Percentiles rank a stretch among this genome's conserved stretches.
These are phyloP conservation scores for Taurulus bubalis DNA, from an alignment of 2,113 vertebrate genomes.

Conservation along the genomic window DNA sequence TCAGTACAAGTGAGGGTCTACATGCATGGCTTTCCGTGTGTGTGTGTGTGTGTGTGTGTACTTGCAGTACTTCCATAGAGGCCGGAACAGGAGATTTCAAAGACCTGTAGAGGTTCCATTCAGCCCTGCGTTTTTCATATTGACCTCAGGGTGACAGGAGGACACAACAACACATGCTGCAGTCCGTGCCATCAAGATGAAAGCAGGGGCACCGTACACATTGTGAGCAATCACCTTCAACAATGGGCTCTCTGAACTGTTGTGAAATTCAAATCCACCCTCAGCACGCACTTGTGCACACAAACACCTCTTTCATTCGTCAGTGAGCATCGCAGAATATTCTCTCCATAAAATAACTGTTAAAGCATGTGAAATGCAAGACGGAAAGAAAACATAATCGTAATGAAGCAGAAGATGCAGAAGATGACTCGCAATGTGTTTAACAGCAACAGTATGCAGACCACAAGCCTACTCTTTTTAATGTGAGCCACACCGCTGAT, in stretches of 20 bases:
- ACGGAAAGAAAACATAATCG: not conserved
- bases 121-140: slow-evolving; percentile 80
- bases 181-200: slow-evolving; percentile 68
- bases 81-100: slow-evolving; percentile 67
- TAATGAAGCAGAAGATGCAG: slow-evolving; percentile 5
- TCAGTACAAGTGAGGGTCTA: slow-evolving; percentile 31
- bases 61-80: slow-evolving; percentile 55
- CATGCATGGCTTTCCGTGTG: slow-evolving; percentile 31
- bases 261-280: slow-evolving; percentile 60
- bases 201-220: slow-evolving; percentile 61
- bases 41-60: slow-evolving; percentile 42
- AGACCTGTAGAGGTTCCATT: slow-evolving; percentile 76
- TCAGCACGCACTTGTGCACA: slow-evolving; percentile 30
- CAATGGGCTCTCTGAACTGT: slow-evolving; percentile 49
- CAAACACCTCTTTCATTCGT: slow-evolving; percentile 29
- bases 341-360: slow-evolving; percentile 16
- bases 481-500: slow-evolving; percentile 14
- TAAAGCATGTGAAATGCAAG: not conserved
- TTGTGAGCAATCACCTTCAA: slow-evolving; percentile 33
- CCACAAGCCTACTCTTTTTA: slow-evolving; percentile 12
- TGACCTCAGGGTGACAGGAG: slow-evolving; percentile 75
- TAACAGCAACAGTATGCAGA: slow-evolving; percentile 3
- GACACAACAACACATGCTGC: slow-evolving; percentile 52
- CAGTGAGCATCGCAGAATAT: not conserved
- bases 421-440: slow-evolving; percentile 15